Evolutionary conservation across 2,113 vertebrate genomes (phyloP), one percentile per base, ranked within the genome.

Genomic region (Limnothrissa miodon): DNA sequence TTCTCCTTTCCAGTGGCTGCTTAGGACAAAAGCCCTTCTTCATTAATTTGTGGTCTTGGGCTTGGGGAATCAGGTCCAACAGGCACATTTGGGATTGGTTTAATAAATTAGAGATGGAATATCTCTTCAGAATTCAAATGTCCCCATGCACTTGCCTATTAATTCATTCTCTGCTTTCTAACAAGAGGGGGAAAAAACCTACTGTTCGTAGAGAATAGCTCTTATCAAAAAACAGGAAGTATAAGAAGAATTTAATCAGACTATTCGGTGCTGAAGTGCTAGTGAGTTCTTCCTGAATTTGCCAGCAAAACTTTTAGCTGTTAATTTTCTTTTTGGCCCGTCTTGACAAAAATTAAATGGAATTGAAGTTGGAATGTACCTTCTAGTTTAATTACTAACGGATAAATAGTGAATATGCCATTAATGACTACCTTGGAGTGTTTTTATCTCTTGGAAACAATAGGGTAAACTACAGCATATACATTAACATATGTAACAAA

Each of bases 41-140:
- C 93, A 93, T 93, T 93, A 93, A 93, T 94, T 92, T 93, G 90
- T 91, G 89, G 88, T 91, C 91, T 88, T 89, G 88, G 92, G 91
- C 92, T 90, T 80, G 9, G 92, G 92, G 93, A 93, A 92, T 94
- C 91, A 87, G 88, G 86, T 88, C 84, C 85, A 89, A 88, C 74
- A 46, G 90, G 84, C 86, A 83, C 87, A 93, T 92, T 92, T 89
- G 85, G 81, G 88, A 88, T 91, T 90, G 92, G 87, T 92, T 93
- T 91, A 93, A 93, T 93, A 90, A 92, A 92, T 70, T 80, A 90
- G 90, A 93, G 92, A 90, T 92, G 90, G 90, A 84, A 82, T 82
- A 78, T 86, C 78, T 83, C 80, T 70, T 53, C 85, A 83, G 84
- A 86, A 89, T 86, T 87, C 48, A 84, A 81, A 83, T 80, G 83